Evolutionary conservation across 2,888 invertebrate genomes (phyloP).

Genomic region (Drosophila merina): DNA sequence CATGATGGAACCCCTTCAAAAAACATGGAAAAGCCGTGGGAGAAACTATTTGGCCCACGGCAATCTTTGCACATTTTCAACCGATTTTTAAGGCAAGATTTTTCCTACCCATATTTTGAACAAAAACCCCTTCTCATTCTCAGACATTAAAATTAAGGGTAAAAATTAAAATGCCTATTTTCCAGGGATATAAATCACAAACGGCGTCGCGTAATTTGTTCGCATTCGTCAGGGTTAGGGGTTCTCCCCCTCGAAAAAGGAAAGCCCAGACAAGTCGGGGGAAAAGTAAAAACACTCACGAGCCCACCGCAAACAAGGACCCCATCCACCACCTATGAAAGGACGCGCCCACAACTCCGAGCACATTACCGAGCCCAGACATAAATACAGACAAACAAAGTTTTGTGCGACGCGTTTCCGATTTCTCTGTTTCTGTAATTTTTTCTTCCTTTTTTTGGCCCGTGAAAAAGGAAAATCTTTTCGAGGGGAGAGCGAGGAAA

Average conservation of each 20-base stretch:
- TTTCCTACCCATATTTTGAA: too few relatives aligned
- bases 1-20: too few relatives aligned
- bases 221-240: conserved; percentile 59
- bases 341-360: conserved; percentile 40
- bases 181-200: conserved; percentile 29
- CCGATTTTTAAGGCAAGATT: background rate
- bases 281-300: conserved; percentile 28
- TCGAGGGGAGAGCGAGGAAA: background rate
- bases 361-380: conserved; percentile 53
- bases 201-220: conserved; percentile 58
- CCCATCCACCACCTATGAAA: conserved; percentile 24
- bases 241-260: conserved; percentile 5
- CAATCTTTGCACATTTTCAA: background rate
- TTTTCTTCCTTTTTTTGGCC: conserved; percentile 9
- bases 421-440: conserved; percentile 17
- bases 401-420: conserved; percentile 62
- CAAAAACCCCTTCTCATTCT: too few relatives aligned
- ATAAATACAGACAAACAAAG: conserved; percentile 57
- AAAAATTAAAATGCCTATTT: conserved; percentile 51
- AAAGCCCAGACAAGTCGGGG: conserved; percentile 54
- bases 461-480: conserved; percentile 5
- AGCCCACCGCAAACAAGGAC: conserved; percentile 35
- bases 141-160: conserved; percentile 1
- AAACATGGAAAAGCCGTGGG: too few relatives aligned
- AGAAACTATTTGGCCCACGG: too few relatives aligned